Evolutionary conservation across 2,888 invertebrate genomes (phyloP), one percentile per base, ranked within the genome.

Genomic region (Neoscelio sp.): DNA sequence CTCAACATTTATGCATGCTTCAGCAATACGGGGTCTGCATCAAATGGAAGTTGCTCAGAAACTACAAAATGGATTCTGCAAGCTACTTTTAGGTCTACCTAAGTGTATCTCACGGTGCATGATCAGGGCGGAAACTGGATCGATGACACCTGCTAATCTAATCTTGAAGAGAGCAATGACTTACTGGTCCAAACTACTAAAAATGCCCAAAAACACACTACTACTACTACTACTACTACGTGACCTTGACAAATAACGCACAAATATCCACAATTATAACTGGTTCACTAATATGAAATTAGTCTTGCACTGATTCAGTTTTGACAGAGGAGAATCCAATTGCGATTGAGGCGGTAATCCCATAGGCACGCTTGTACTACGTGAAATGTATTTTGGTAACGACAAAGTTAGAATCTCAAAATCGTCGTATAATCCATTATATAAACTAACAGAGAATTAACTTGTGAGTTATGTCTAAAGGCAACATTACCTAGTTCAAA

Each of bases 91-190:
- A 12, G 35, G 35, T 1, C 20, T 46, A 2, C 62, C 20, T 8
- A 62, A 3, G 10, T 35, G 15, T n/a, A 62, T 48, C 0, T 35
- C 62, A 5, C 15, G 13, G 3, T 62, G 48, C 13, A 62, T 62
- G 48, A n/a, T 26, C 0, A 18, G 35, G 2, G 1, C 6, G 0
- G 62, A 62, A 17, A 48, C 60, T 2, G 60, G 60, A 20, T 40
- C 40, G 0, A 2, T 28, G n/a, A 23, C 56, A 10, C 7, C 8
- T 13, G 13, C 20, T 15, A 38, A 2, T 2, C 5, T n/a, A 28
- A 15, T 58, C 5, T 1, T 38, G 1, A 1, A 42, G 13, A 54
- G 54, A 38, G 18, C 54, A 2, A 18, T 54, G 3, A 38, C 0
- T 2, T 54, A 38, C 13, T 54, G 54, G 54, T 13, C 20, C 0